These are phyloP conservation scores for Cataglyphis livida DNA, from an alignment of 2,888 invertebrate species.

Conservation along the genomic window DNA sequence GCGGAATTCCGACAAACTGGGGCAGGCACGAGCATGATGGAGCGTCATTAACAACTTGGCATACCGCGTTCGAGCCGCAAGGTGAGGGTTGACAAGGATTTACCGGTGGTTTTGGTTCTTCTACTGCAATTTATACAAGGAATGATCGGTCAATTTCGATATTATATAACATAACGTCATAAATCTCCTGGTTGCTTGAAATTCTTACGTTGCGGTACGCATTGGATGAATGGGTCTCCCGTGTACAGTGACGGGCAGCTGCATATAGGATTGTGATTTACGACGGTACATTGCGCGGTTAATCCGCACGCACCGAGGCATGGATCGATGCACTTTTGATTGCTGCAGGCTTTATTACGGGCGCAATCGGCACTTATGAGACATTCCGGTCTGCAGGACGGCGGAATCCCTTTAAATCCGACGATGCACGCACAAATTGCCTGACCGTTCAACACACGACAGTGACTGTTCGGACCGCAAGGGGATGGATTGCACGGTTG, in stretches of 20 bases:
- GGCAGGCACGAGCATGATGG: conserved; percentile 90
- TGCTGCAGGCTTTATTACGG: conserved; percentile 91
- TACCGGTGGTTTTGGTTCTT: conserved; percentile 75
- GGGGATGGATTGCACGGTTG: conserved; percentile 91
- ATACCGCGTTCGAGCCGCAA: conserved; percentile 89
- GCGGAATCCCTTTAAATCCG: conserved; percentile 91
- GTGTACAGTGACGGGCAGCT: conserved; percentile 90
- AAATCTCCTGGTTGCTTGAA: conserved; percentile 40
- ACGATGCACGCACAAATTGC: conserved; percentile 91
- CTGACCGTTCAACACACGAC: conserved; percentile 87
- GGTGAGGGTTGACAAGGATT: conserved; percentile 89
- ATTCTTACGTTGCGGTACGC: conserved; percentile 85
- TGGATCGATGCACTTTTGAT: conserved; percentile 93
- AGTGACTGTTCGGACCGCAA: conserved; percentile 93
- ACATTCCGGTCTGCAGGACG: conserved; percentile 93
- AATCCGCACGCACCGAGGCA: conserved; percentile 93
- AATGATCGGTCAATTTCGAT: background rate
- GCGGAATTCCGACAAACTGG: conserved; percentile 90
- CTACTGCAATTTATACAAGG: conserved; percentile 54
- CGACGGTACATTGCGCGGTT: conserved; percentile 91
- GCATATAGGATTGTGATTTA: conserved; percentile 95
- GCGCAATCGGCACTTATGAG: conserved; percentile 93
- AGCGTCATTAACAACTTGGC: conserved; percentile 87
- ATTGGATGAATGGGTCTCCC: conserved; percentile 94
- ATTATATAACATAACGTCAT: background rate